Conservation (phyloP, 1,140 invertebrate genomes). For the Acromyrmex heyeri region DNA sequence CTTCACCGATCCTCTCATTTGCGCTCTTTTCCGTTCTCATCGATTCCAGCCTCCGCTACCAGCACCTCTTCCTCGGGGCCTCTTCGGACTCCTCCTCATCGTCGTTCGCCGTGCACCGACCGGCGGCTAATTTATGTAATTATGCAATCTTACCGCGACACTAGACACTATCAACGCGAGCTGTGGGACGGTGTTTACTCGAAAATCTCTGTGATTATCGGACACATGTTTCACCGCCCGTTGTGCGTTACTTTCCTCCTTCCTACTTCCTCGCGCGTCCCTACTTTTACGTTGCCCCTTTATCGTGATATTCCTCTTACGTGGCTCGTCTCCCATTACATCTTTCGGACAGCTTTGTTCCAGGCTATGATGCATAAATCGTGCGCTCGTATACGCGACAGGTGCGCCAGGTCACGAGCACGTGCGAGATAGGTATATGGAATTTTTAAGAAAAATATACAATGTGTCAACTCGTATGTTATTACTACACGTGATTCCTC, state of each 20-base stretch:
- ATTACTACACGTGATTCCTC: not conserved
- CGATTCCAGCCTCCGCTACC: not conserved
- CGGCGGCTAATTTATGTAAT: constrained; percentile 81
- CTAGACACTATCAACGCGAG: constrained; percentile 54
- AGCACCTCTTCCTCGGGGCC: not conserved
- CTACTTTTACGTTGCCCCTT: constrained; percentile 53
- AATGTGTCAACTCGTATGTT: not conserved
- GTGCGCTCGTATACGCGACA: constrained; percentile 44
- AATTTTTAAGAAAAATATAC: constrained; percentile 34
- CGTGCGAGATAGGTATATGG: constrained; percentile 26
- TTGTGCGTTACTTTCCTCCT: not conserved
- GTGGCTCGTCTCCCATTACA: constrained; percentile 49
- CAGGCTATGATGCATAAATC: constrained; percentile 52
- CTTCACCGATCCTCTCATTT: constrained; percentile 5
- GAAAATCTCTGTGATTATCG: constrained; percentile 52
- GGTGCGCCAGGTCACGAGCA: constrained; percentile 40
- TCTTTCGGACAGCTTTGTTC: constrained; percentile 38
- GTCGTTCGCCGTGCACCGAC: constrained; percentile 34
- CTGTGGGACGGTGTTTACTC: constrained; percentile 24
- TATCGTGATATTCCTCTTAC: constrained; percentile 36
- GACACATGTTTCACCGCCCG: constrained; percentile 38
- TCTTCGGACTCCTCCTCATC: constrained; percentile 9
- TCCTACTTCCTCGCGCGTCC: not conserved
- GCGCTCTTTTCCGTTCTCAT: constrained; percentile 12
- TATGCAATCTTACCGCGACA: constrained; percentile 74